Evolutionary conservation across 2,888 invertebrate genomes (phyloP), one percentile per base, ranked within the genome.

Genomic region (Tupiocoris notatus): DNA sequence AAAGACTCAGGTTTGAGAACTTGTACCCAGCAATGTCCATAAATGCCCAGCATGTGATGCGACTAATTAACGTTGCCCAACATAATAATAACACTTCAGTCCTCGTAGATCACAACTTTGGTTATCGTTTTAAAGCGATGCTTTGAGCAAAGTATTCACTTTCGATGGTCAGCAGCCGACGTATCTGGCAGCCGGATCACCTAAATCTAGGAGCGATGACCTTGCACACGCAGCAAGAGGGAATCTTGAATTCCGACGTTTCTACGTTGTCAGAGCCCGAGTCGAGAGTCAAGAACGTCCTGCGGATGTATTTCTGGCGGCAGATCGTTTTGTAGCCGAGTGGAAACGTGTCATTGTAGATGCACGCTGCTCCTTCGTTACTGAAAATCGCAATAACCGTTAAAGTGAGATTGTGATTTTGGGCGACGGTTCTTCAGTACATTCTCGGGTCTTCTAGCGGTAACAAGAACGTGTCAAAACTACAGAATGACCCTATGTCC

Each of bases 161-260:
- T 63, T 59, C 6, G 59, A 17, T 9, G 59, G 20, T n/a, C 39
- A 18, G 25, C 17, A 59, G 7, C 7, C 59, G 59, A 59, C 17
- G 59, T 3, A 59, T 65, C 39, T 25, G 65, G 65, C 20, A n/a
- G n/a, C 59, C 61, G 6, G 18, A 21, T 12, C 17, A 39, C n/a
- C 17, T 39, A 20, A 25, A 17, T 20, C n/a, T 24, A 17, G 65
- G 17, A 17, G 39, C 6, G 9, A 65, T 23, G 54, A 80, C 78
- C 74, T 78, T 77, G 81, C 93, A 93, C 68, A 90, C 89, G 82
- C 93, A 93, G 81, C 92, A 92, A 21, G 91, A 90, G 0, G 93
- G 93, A 70, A 93, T 84, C 80, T 86, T 85, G 78, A 92, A 89
- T 9, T 84, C 82, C 76, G 87, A 88, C 18, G 86, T 84, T 17